phyloP scores from a whole-genome alignment of 1,140 invertebrate genomes.

The Drusus annulatus region DNA sequence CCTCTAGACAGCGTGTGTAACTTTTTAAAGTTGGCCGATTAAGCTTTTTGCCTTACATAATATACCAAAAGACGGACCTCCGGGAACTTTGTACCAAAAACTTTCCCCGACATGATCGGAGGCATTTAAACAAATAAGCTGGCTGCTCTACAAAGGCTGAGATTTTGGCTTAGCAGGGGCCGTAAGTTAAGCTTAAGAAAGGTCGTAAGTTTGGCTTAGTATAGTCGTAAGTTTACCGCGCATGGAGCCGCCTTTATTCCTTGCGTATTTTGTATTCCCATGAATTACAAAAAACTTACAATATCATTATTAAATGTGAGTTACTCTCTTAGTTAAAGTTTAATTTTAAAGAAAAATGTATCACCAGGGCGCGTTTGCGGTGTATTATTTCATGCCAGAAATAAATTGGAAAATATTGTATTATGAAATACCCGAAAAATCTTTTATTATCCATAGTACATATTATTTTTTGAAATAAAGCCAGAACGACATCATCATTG shows the following conservation, averaged over 20 bases:
- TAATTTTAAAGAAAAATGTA: background rate
- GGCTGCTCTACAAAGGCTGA: background rate
- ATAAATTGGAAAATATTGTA: no score
- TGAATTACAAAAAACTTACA: background rate
- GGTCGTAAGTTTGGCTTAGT: slow-evolving; percentile 17
- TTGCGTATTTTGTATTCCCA: background rate
- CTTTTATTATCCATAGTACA: no score
- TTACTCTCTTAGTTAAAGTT: background rate
- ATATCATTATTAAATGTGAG: background rate
- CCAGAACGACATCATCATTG: no score
- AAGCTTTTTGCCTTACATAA: background rate
- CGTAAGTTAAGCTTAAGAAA: slow-evolving; percentile 23
- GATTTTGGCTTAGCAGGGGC: background rate
- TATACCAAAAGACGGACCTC: background rate
- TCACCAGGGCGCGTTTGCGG: background rate
- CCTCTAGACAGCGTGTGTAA: background rate
- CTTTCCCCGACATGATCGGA: background rate
- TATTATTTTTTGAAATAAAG: no score
- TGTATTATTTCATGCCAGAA: no score
- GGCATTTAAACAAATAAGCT: slow-evolving; percentile 33
- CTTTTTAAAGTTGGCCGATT: background rate
- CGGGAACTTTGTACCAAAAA: slow-evolving; percentile 2
- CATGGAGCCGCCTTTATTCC: background rate
- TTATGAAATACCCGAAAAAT: no score
- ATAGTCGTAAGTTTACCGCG: slow-evolving; percentile 3